Base-by-base conservation (phyloP, 30 jellyfish, hydroid and myxozoan genomes). In the Aurelia sp. region DNA sequence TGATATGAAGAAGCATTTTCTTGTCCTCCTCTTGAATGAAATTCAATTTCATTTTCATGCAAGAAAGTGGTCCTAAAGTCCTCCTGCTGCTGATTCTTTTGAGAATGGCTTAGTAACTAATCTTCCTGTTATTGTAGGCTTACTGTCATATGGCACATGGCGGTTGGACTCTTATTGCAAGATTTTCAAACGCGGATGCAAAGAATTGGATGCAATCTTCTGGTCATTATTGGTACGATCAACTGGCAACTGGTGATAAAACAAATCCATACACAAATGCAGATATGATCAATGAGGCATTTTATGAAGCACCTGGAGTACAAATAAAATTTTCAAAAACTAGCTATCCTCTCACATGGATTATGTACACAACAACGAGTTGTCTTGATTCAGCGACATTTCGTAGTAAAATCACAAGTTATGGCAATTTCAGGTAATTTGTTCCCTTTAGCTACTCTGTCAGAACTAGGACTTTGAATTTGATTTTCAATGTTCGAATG, bases 351-450 rank as follows among this genome's bases (percentile, higher is more conserved):
- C 91, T 66, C 57, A 8, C 20, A 5, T 19, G 18, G 8, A 17
- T 66, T 12, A 44, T 81, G 38, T 66, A 19, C 66, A 51, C 90
- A 31, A 74, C 59, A 19, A 4, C 55, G 50, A 38, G 9, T 51
- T 60, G 90, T 18, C 51, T 79, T 51, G n/a, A 31, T 11, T 17
- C 44, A 63, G 24, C 66, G 21, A 65, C 90, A 13, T 79, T 79
- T 24, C 70, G 90, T 4, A 68, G 53, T 16, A 64, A 9, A 35
- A 79, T 64, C 31, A 62, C 74, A 9, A 63, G 60, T 10, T 62
- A 79, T 22, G 91, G 91, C 15, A 81, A 81, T 19, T 66, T 81
- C 84, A 81, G 91, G 91, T 81, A 81, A n/a, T n/a, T n/a, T n/a
- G n/a, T n/a, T n/a, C n/a, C n/a, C n/a, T n/a, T n/a, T n/a, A n/a